Conservation (phyloP, 2,113 vertebrate genomes). For the Psettodes erumei region DNA sequence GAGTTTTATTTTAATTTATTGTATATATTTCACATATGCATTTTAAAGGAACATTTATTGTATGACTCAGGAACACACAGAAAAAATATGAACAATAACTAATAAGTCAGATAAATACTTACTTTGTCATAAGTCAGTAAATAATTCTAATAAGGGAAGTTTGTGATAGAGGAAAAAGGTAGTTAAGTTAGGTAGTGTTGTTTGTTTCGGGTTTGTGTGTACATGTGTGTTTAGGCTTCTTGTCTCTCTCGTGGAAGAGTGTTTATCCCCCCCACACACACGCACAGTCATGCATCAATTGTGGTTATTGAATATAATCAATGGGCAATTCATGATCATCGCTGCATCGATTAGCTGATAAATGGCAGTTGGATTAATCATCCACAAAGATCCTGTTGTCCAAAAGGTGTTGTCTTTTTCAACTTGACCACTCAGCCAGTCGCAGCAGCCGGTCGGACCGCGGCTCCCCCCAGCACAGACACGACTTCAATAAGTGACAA, state of each 20-base stretch:
- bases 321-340: conserved; percentile 65
- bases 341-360: conserved; percentile 75
- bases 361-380: conserved; percentile 64
- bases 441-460: conserved; percentile 28
- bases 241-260: background rate
- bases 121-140: background rate
- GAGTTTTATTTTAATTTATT: background rate
- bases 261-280: background rate
- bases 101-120: background rate
- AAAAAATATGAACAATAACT: background rate
- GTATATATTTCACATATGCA: background rate
- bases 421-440: conserved; percentile 23
- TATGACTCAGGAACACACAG: too few species aligned
- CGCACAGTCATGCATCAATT: conserved; percentile 35
- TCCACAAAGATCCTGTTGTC: conserved; percentile 45
- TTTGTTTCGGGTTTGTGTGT: background rate
- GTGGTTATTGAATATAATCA: conserved; percentile 64
- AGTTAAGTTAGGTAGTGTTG: background rate
- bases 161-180: background rate
- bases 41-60: background rate
- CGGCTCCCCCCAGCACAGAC: conserved; percentile 51
- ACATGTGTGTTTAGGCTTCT: background rate
- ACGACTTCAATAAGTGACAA: conserved; percentile 73
- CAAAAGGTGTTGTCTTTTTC: conserved; percentile 23
- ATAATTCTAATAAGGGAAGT: background rate